Evolutionary conservation across 64 coral and sea anemone species (phyloP), one percentile per base, ranked within the genome.

Genomic region (Montipora efflorescens): DNA sequence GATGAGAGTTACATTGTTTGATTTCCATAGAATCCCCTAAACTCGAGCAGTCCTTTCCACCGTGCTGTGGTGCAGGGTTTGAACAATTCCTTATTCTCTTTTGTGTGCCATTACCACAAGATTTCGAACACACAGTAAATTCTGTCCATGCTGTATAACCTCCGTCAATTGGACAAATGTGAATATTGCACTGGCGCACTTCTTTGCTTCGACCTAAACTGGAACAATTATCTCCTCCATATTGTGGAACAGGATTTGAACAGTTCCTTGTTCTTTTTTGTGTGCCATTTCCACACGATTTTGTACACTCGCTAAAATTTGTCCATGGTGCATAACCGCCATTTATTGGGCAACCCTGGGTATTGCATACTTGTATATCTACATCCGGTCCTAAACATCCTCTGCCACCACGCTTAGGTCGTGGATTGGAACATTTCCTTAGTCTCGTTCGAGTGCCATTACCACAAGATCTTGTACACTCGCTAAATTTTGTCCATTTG

Each of bases 301-400:
- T 93, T 4, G 90, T 81, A 22, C 95, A 96, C 20, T 91, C 50
- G 44, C 89, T 82, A 36, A 82, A 97, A 4, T 69, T 21, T 11
- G 95, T 91, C 95, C 95, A 97, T 7, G 88, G 67, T 13, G 92
- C 91, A 64, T 83, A 97, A 3, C 84, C 84, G 7, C 92, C 92
- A 88, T 88, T 69, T 45, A 92, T 87, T 18, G 93, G 93, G 50
- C 96, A 98, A 50, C 53, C 46, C 1, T 91, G 16, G 14, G 18
- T 70, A 81, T 92, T 94, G 20, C 96, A 98, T 55, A 18, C 8
- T 55, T n/a, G 55, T 47, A 49, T 89, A 47, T 88, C 76, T 51
- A 21, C 68, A 91, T 47, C 5, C 7, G 68, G 58, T 77, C 96
- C 96, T 57, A 98, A 94, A 51, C 96, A 98, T 74, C 85, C 82